Percentiles rank a stretch among this genome's conserved stretches.
phyloP scores from a whole-genome alignment of 1,140 invertebrate species.

The Apocrypta bakeri region DNA sequence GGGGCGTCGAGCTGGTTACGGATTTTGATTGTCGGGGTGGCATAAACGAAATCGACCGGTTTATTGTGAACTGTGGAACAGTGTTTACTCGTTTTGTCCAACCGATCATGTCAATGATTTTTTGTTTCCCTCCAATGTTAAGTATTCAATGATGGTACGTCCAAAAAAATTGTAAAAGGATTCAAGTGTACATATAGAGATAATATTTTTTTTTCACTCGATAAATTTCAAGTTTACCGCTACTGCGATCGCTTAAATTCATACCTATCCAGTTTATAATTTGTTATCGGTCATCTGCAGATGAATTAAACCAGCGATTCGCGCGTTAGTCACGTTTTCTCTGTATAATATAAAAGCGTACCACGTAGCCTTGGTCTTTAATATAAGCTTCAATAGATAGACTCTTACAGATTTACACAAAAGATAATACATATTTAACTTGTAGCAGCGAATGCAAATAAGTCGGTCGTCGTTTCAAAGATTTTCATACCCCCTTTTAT shows the following conservation, averaged over 20 bases:
- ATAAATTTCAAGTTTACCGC: not conserved
- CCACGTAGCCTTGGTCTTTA: not conserved
- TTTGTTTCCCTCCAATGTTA: no score
- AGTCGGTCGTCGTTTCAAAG: not conserved
- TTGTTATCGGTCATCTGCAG: not conserved
- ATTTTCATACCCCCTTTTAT: conserved; percentile 48
- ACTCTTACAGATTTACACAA: not conserved
- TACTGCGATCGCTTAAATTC: not conserved
- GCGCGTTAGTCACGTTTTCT: not conserved
- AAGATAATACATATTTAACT: not conserved
- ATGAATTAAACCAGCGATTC: not conserved
- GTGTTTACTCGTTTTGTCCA: not conserved
- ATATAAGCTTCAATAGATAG: not conserved
- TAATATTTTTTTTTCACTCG: not conserved
- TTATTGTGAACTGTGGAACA: not conserved
- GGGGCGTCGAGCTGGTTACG: not conserved
- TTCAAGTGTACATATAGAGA: no score
- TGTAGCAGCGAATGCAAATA: not conserved
- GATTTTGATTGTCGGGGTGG: not conserved
- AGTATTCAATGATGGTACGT: not conserved
- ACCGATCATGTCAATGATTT: not conserved
- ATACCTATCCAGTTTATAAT: not conserved
- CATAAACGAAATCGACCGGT: not conserved
- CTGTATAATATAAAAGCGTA: not conserved
- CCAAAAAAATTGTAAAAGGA: no score